Base-by-base conservation (phyloP, 92 coral and sea anemone genomes). In the Porites lobata region DNA sequence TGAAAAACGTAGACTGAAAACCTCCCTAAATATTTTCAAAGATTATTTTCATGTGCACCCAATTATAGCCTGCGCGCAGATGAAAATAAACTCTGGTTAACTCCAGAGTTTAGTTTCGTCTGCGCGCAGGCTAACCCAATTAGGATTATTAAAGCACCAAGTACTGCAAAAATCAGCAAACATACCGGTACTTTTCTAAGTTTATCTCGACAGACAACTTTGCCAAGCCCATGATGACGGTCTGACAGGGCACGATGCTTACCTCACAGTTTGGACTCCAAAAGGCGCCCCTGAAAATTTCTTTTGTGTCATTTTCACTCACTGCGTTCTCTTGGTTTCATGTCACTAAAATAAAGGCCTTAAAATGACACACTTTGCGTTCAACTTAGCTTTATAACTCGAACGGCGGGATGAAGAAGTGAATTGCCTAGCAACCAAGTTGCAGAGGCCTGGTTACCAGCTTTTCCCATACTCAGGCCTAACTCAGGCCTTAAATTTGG, bases 251-350 rank as follows among this genome's bases (percentile, higher is more conserved):
- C 17, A 8, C 8, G 17, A 20, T 7, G 78, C 98, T 15, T 54
- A 97, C 99, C 99, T 90, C 9, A 97, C 86, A 14, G 98, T 97
- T 81, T 97, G 99, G 10, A 97, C 98, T 26, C 99, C 99, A 69
- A 97, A 97, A 19, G 99, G 99, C 70, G 99, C 96, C 50, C 99
- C 98, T 6, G 92, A 11, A 80, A 75, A 97, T 78, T 96, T 93
- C 96, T 92, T 97, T 81, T 96, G 94, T 26, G 99, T 87, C 98
- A 96, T 97, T 24, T 79, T 82, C 51, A 76, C 32, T 67, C 74
- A 11, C 2, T 22, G 8, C 64, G 61, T 50, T 65, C 61, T 24
- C 52, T 22, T 17, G 9, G 52, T 73, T 73, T 53, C 87, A 74
- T 81, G 6, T 3, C 14, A n/a, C 26, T 18, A 38, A 64, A 86